A percentile compares a stretch with the other conserved stretches of the same genome.
phyloP scores from a whole-genome alignment of 2,888 invertebrate species.

The Drosophila pegasa region DNA sequence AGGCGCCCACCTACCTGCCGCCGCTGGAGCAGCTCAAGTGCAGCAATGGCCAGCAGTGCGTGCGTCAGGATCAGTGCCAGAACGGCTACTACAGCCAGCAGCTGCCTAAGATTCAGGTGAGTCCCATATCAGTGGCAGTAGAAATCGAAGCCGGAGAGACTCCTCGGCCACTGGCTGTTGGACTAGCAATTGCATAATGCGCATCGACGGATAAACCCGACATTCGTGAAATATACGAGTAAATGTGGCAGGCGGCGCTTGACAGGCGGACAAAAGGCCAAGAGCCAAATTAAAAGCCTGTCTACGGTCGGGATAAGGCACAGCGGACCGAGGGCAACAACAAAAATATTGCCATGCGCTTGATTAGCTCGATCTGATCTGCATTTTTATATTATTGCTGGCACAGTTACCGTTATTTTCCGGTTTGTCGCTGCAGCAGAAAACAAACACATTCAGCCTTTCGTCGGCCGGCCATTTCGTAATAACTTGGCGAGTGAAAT shows the following conservation, averaged over 20 bases:
- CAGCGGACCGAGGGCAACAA: constrained; percentile 2
- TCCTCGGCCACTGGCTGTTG: constrained; percentile 6
- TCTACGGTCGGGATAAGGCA: constrained; percentile 55
- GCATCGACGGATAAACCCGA: constrained; percentile 64
- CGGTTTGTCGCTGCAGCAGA: constrained; percentile 61
- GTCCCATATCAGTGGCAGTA: background rate
- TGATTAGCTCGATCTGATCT: constrained; percentile 62
- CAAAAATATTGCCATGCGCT: constrained; percentile 50
- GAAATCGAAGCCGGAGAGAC: background rate
- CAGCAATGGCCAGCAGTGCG: constrained; percentile 81
- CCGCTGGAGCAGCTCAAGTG: constrained; percentile 80
- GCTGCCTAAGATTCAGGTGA: constrained; percentile 79
- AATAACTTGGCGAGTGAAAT: constrained; percentile 57
- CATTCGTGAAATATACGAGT: constrained; percentile 41
- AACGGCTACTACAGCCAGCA: constrained; percentile 77
- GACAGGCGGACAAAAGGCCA: constrained; percentile 55
- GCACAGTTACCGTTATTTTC: constrained; percentile 79
- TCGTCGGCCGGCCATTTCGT: constrained; percentile 63
- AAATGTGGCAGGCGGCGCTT: constrained; percentile 53
- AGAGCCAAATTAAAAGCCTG: constrained; percentile 63
- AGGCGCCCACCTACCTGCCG: constrained; percentile 81
- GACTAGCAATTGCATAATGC: constrained; percentile 69
- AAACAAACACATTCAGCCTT: constrained; percentile 29
- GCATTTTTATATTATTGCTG: constrained; percentile 48
- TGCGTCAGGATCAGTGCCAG: constrained; percentile 77